phyloP scores from a whole-genome alignment of 2,113 vertebrate species.

The Osmerus eperlanus region DNA sequence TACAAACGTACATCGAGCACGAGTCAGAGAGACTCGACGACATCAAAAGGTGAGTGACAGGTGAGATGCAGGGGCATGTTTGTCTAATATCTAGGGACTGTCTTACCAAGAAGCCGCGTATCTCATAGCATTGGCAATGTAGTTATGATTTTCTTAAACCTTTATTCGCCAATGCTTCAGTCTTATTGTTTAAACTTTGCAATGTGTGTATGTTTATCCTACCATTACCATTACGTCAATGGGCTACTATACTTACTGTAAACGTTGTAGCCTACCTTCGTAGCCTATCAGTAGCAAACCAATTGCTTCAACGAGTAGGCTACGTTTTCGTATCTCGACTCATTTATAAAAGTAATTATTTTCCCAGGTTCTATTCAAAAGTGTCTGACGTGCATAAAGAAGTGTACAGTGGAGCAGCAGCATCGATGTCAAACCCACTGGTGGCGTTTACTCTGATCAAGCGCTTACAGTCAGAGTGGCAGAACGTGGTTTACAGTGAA shows the following conservation, averaged over 20 bases:
- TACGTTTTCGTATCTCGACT: constrained; percentile 15
- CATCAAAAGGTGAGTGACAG: constrained; percentile 68
- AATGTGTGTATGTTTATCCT: too few relatives aligned
- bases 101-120: too few relatives aligned
- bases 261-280: too few relatives aligned
- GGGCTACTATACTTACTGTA: too few relatives aligned
- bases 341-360: too few relatives aligned
- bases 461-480: constrained; percentile 87
- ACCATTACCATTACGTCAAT: too few relatives aligned
- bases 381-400: constrained; percentile 74
- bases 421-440: constrained; percentile 81
- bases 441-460: constrained; percentile 89
- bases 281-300: too few relatives aligned
- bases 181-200: too few relatives aligned
- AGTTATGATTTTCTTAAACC: too few relatives aligned
- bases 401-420: constrained; percentile 55
- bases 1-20: constrained; percentile 67
- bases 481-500: constrained; percentile 77
- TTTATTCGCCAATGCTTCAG: too few relatives aligned
- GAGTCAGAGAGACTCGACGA: constrained; percentile 71
- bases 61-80: neutral
- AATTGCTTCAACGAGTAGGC: neutral
- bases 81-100: too few relatives aligned
- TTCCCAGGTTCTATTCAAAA: constrained; percentile 83
- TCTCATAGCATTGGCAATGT: too few relatives aligned